Conservation (phyloP, 64 coral and sea anemone species). For the Dendronephthya gigantea region DNA sequence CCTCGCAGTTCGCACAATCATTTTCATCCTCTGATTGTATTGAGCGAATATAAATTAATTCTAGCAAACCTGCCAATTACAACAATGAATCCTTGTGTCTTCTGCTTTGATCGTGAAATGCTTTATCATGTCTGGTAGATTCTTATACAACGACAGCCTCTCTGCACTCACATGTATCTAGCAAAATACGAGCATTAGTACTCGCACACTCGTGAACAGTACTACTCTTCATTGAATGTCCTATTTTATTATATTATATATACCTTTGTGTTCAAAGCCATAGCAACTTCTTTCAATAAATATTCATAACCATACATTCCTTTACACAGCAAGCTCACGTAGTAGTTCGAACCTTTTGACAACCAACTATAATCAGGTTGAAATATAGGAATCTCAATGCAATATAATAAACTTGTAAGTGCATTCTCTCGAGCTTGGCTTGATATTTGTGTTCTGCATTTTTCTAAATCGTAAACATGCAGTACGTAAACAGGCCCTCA, state of each 20-base stretch:
- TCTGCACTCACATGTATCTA: constrained; percentile 79
- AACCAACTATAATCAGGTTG: too few species aligned
- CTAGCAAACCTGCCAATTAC: constrained; percentile 62
- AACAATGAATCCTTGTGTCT: constrained; percentile 68
- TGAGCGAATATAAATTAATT: too few species aligned
- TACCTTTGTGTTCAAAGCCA: constrained; percentile 85
- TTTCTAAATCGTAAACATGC: too few species aligned
- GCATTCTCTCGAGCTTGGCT: too few species aligned
- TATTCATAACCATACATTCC: constrained; percentile 98
- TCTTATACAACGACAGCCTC: constrained; percentile 56
- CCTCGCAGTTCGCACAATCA: not conserved
- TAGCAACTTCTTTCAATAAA: constrained; percentile 63
- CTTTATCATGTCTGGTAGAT: constrained; percentile 67
- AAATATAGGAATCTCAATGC: too few species aligned
- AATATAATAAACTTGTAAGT: too few species aligned
- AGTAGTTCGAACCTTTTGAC: constrained; percentile 37
- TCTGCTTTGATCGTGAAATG: constrained; percentile 68
- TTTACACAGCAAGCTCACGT: constrained; percentile 76
- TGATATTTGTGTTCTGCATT: too few species aligned
- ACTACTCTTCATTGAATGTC: not conserved
- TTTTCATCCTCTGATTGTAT: not conserved
- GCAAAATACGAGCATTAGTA: too few species aligned
- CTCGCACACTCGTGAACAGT: too few species aligned
- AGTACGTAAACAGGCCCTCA: too few species aligned
- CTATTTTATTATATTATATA: not conserved